phyloP scores from a whole-genome alignment of 1,140 invertebrate species.

The Pissodes strobi region DNA sequence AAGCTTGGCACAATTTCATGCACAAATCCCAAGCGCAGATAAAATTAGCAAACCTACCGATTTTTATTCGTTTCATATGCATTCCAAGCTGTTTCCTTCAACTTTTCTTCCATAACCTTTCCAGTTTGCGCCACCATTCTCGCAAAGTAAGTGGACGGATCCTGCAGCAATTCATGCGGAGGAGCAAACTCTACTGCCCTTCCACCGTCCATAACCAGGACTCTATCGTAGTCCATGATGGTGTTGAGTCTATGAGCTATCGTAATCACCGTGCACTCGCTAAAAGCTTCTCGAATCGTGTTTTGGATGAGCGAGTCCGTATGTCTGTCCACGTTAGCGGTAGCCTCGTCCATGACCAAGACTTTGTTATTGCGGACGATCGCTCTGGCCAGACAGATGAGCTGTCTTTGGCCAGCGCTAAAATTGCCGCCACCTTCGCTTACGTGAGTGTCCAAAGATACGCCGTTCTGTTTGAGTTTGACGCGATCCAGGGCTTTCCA shows the following conservation, averaged over 20 bases:
- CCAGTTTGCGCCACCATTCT: constrained; percentile 70
- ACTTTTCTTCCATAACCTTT: constrained; percentile 30
- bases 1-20: neutral
- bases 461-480: constrained; percentile 58
- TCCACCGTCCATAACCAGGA: constrained; percentile 54
- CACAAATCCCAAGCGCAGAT: neutral
- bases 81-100: constrained; percentile 39
- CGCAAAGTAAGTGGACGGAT: constrained; percentile 66
- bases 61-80: constrained; percentile 35
- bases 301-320: constrained; percentile 66
- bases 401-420: constrained; percentile 82
- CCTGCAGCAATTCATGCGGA: constrained; percentile 50
- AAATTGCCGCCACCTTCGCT: constrained; percentile 78
- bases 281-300: constrained; percentile 64
- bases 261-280: constrained; percentile 70
- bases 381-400: constrained; percentile 82
- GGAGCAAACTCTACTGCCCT: constrained; percentile 52
- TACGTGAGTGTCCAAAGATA: constrained; percentile 67
- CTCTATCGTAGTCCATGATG: constrained; percentile 53
- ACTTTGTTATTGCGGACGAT: constrained; percentile 66
- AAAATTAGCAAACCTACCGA: constrained; percentile 1
- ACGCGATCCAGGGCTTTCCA: constrained; percentile 73
- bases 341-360: constrained; percentile 66
- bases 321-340: constrained; percentile 60
- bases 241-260: constrained; percentile 66